Base-by-base conservation (phyloP, 2,888 invertebrate genomes). In the Calliphora vomitoria region DNA sequence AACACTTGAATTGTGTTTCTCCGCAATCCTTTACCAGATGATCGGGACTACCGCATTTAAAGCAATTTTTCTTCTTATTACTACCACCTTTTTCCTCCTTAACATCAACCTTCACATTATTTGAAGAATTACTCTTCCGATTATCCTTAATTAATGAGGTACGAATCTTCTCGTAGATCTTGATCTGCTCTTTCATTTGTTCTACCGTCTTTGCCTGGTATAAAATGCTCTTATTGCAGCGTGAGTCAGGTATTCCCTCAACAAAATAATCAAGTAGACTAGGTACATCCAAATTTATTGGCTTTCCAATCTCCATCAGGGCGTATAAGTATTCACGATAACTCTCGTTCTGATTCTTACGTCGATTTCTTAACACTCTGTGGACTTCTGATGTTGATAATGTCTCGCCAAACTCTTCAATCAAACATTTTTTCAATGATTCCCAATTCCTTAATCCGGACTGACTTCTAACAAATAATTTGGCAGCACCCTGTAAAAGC, bases 21-120 rank as follows among this genome's bases (percentile, higher is more conserved):
- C 13, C 13, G 18, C 74, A 75, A 18, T 74, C 41, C 35, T 68
- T 62, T 4, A 66, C 69, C 5, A 69, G 25, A 53, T 83, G 71
- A 8, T 71, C 53, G 8, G 35, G 41, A 5, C 53, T 79, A 50
- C 75, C 82, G 10, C 84, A 76, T 66, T 75, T 41, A 47, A 85
- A 85, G 55, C 81, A 85, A 1, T 58, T 68, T 55, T 20, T 76
- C 25, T 25, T 25, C 2, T 25, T 25, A 4, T 15, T 47, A 1
- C 47, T 13, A 47, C 53, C 25, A 8, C 35, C 38, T 35, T 50
- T n/a, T n/a, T 53, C 62, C 3, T 53, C 62, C 1, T 64, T 82
- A 38, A 2, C 13, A 15, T 13, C 18, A 18, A 76, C 78, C 20
- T 25, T 64, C 3, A 25, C 25, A 1, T 25, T 25, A 25, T 25